phyloP scores from a whole-genome alignment of 2,797 vertebrate genomes.

The Podarcis lilfordi region DNA sequence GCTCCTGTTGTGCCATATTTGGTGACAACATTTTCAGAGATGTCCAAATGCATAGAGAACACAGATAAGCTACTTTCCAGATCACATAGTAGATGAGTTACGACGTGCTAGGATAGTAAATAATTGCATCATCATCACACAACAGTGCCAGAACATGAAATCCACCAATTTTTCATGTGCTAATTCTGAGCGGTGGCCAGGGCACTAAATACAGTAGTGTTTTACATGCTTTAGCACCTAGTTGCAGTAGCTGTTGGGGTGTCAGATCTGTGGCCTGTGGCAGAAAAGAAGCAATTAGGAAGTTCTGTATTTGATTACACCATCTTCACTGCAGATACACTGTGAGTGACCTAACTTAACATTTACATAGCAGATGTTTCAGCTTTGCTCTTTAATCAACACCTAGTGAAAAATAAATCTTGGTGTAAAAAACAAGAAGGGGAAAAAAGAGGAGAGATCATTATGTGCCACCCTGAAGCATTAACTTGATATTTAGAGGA shows the following conservation, averaged over 20 bases:
- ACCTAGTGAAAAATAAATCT: slow-evolving; percentile 60
- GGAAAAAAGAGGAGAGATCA: not conserved
- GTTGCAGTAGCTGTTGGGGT: slow-evolving; percentile 46
- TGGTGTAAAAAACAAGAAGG: slow-evolving; percentile 33
- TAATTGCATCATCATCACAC: not conserved
- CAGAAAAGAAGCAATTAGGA: slow-evolving; percentile 66
- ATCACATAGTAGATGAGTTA: not conserved
- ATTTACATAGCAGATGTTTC: slow-evolving; percentile 54
- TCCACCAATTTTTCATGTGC: slow-evolving; percentile 52
- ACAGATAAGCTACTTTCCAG: too few relatives aligned
- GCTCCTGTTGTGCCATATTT: too few relatives aligned
- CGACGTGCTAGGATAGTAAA: not conserved
- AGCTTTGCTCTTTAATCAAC: slow-evolving; percentile 60
- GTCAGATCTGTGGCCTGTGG: slow-evolving; percentile 64
- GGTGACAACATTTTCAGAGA: too few relatives aligned
- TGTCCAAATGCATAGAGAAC: too few relatives aligned
- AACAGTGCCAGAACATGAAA: slow-evolving; percentile 13
- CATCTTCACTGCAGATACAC: slow-evolving; percentile 65
- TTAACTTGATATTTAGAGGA: slow-evolving; percentile 34
- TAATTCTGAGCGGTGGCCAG: slow-evolving; percentile 42
- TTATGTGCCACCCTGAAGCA: slow-evolving; percentile 42
- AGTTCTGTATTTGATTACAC: slow-evolving; percentile 63
- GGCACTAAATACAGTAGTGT: slow-evolving; percentile 26
- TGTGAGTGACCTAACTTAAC: slow-evolving; percentile 64
- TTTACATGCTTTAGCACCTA: slow-evolving; percentile 54